Evolutionary conservation across 2,888 invertebrate genomes (phyloP).

Genomic region (Creontiades dilutus): DNA sequence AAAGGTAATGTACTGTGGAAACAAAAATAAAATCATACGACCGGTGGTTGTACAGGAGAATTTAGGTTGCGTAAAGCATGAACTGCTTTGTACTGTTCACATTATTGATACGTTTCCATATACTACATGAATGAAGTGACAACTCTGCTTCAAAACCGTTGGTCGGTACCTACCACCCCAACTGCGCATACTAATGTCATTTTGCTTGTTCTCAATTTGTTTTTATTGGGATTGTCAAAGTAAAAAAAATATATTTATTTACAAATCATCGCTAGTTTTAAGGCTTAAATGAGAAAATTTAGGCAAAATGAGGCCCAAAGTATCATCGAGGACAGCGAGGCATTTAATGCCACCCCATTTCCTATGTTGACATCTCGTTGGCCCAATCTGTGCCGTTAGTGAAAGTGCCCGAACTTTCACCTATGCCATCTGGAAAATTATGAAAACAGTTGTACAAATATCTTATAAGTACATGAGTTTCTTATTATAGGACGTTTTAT

Average conservation of each 20-base stretch:
- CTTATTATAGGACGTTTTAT: too few relatives aligned
- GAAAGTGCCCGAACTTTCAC: slow-evolving; percentile 73
- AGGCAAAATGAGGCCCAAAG: slow-evolving; percentile 21
- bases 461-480: too few relatives aligned
- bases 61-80: neutral
- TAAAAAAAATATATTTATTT: slow-evolving; percentile 65
- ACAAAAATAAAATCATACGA: slow-evolving; percentile 13
- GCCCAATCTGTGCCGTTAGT: slow-evolving; percentile 71
- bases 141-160: slow-evolving; percentile 12
- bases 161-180: neutral
- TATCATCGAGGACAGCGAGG: neutral
- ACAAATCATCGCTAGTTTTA: slow-evolving; percentile 59
- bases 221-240: slow-evolving; percentile 56
- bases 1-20: neutral
- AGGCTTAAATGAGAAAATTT: slow-evolving; percentile 60
- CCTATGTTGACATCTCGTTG: slow-evolving; percentile 66
- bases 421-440: slow-evolving; percentile 66
- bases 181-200: neutral
- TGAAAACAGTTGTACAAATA: too few relatives aligned
- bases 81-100: neutral
- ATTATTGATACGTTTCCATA: neutral
- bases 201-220: neutral
- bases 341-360: slow-evolving; percentile 44
- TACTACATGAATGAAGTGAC: neutral
- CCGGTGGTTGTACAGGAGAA: neutral